phyloP scores from a whole-genome alignment of 2,888 invertebrate species.

The Drosophila meridionalis region DNA sequence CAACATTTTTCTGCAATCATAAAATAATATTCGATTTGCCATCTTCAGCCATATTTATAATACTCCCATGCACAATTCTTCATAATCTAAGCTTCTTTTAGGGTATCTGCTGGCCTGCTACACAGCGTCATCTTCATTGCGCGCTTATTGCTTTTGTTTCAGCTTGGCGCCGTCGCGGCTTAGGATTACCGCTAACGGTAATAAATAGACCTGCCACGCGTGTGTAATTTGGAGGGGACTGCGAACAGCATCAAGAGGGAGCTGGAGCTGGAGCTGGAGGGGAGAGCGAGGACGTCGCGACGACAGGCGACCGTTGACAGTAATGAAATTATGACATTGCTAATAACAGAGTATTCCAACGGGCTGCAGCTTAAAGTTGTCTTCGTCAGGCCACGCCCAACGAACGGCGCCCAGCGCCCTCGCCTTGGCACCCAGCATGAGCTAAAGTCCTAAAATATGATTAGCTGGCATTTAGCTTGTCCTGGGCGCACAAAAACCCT shows the following conservation, averaged over 20 bases:
- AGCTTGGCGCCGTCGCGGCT: constrained; percentile 57
- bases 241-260: constrained; percentile 20
- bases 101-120: constrained; percentile 34
- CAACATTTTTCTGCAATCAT: background rate
- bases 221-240: constrained; percentile 69
- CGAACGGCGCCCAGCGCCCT: background rate
- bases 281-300: constrained; percentile 15
- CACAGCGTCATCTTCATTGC: constrained; percentile 1
- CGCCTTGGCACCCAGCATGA: constrained; percentile 9
- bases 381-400: constrained; percentile 30
- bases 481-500: constrained; percentile 58
- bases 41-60: too few relatives aligned
- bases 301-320: constrained; percentile 69
- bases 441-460: constrained; percentile 68
- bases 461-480: constrained; percentile 72
- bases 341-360: constrained; percentile 69
- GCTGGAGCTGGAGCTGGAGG: background rate
- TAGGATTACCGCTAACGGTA: constrained; percentile 78
- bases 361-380: constrained; percentile 61
- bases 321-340: constrained; percentile 82
- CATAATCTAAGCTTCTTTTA: background rate
- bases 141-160: constrained; percentile 62
- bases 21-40: background rate
- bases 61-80: too few relatives aligned
- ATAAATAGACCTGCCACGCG: constrained; percentile 77